Conservation (phyloP, 2,797 vertebrate species). For the Streptopelia turtur region DNA sequence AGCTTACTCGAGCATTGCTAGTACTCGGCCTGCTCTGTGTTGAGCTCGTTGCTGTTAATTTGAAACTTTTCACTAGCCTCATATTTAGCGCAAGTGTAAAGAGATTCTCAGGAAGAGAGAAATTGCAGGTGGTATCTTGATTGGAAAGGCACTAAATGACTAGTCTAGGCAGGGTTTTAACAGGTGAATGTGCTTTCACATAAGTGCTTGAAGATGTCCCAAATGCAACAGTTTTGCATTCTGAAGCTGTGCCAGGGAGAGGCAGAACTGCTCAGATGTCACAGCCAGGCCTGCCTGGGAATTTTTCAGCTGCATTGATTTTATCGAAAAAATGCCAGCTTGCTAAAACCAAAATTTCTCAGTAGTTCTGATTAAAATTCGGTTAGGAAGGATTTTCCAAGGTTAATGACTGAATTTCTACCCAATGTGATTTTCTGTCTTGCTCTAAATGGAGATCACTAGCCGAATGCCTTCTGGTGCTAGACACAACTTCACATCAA, state of each 20-base stretch:
- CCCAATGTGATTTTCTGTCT: background rate
- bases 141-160: background rate
- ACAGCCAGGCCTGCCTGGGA: background rate
- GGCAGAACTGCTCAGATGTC: background rate
- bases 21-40: background rate
- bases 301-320: conserved; percentile 20
- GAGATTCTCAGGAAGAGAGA: background rate
- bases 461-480: background rate
- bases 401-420: background rate
- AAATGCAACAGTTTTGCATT: conserved; percentile 14
- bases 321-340: background rate
- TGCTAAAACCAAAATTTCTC: background rate
- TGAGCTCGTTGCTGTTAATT: background rate
- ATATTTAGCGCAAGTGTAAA: background rate
- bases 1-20: conserved; percentile 7
- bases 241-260: background rate
- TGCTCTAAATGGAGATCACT: background rate
- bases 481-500: background rate
- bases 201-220: background rate
- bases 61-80: background rate
- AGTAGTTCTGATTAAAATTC: background rate
- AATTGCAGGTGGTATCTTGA: background rate
- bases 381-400: background rate
- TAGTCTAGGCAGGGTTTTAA: background rate
- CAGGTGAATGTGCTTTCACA: background rate